Base-by-base conservation (phyloP, 2,888 invertebrate genomes). In the Notodonta ziczac region DNA sequence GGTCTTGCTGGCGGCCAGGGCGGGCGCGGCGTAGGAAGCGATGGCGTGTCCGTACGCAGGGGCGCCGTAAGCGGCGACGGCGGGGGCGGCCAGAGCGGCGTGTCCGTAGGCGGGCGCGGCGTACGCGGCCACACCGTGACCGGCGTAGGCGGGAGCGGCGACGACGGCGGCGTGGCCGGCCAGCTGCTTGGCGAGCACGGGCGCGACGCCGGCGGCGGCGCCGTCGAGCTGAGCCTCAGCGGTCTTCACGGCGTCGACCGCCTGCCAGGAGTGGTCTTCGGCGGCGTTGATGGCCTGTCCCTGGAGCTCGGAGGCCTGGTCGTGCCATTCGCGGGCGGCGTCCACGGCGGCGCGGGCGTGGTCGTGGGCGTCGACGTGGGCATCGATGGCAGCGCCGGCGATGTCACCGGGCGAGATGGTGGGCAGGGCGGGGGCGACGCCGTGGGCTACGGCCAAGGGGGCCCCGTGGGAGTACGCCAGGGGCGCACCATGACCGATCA, bases 271-370 rank as follows among this genome's bases (percentile, higher is more conserved):
- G 85, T 93, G 89, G 79, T 91, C 91, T 67, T 88, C 91, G 60
- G 92, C 94, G 73, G 93, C 91, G 87, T 94, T 93, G 80, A 91
- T 78, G 68, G 91, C 92, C 72, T 84, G 90, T 61, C 91, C 93
- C 58, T 91, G 91, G 77, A 89, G 74, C 68, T 93, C 93, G 69
- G 90, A 76, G 67, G 91, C 90, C 76, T 93, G 92, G 89, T 94
- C 92, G 81, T 92, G 91, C 67, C 77, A 78, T 80, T 90, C 92
- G 63, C 91, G 90, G 82, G 81, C 82, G 64, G 92, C 89, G 70
- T 93, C 93, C 58, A 85, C 85, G 57, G 92, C 80, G 66, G 93
- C 93, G 76, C 93, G 92, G 76, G 81, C 90, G 74, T 92, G 92
- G 89, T 93, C 93, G 73, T 85, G 76, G 51, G 90, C 92, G 4